Evolutionary conservation across 2,797 vertebrate species (phyloP).

Genomic region (Carapus acus): DNA sequence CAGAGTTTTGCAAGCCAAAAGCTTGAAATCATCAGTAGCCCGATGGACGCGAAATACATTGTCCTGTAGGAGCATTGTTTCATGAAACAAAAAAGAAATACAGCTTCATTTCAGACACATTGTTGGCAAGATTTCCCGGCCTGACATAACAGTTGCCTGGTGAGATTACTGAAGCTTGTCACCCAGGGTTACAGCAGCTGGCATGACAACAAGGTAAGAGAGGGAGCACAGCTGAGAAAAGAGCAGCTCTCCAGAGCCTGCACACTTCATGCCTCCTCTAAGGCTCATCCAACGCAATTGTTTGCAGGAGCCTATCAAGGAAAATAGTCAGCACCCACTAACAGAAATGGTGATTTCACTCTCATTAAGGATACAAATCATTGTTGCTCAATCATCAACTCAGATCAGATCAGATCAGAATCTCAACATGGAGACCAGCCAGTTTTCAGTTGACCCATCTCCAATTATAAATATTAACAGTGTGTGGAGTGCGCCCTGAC

Average conservation of each 20-base stretch:
- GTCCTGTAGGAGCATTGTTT: background rate
- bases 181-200: constrained; percentile 60
- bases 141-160: constrained; percentile 40
- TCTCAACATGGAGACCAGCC: no score
- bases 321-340: background rate
- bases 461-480: no score
- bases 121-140: constrained; percentile 35
- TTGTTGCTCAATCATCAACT: no score
- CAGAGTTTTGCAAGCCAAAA: no score
- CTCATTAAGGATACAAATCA: background rate
- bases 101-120: constrained; percentile 13
- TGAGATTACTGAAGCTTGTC: constrained; percentile 56
- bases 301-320: constrained; percentile 26
- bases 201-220: constrained; percentile 59
- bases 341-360: background rate
- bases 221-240: constrained; percentile 18
- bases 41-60: background rate
- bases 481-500: no score
- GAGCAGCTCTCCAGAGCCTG: constrained; percentile 39
- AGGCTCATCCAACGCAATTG: constrained; percentile 45
- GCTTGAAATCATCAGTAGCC: no score
- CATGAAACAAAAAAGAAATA: constrained; percentile 10
- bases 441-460: no score
- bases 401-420: no score
- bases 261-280: constrained; percentile 45